These are phyloP conservation scores for Misgurnus mizolepis DNA, from an alignment of 2,113 vertebrate genomes.

Conservation along the genomic window DNA sequence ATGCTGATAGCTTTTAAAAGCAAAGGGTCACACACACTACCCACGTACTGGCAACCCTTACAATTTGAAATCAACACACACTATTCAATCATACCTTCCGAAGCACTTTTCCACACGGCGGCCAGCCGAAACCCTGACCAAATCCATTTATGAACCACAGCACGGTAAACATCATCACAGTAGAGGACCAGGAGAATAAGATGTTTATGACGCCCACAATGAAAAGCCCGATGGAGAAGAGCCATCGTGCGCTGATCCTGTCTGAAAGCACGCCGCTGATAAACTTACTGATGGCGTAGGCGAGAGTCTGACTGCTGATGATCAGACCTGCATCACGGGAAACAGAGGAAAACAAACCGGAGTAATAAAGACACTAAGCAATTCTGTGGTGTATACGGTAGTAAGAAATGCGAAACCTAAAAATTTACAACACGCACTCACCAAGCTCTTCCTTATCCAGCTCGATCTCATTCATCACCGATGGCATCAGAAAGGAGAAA, in stretches of 20 bases:
- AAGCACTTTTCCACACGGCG: conserved; percentile 91
- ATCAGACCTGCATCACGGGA: conserved; percentile 80
- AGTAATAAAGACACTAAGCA: not conserved
- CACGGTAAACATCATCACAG: conserved; percentile 80
- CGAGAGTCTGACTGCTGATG: conserved; percentile 94
- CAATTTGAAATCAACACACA: no score
- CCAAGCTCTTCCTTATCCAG: conserved; percentile 95
- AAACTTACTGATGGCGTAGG: conserved; percentile 98
- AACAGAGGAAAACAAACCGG: not conserved
- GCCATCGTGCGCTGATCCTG: conserved; percentile 91
- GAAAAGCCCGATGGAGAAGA: conserved; percentile 91
- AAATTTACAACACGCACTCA: conserved; percentile 66
- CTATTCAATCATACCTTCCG: conserved; percentile 79
- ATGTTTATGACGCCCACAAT: conserved; percentile 89
- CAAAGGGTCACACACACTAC: conserved; percentile 12
- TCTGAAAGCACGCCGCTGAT: conserved; percentile 93
- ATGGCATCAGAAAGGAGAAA: conserved; percentile 96
- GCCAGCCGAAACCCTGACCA: conserved; percentile 97
- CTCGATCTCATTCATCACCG: conserved; percentile 88
- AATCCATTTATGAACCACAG: conserved; percentile 97
- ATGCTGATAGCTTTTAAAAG: conserved; percentile 7
- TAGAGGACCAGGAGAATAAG: conserved; percentile 87
- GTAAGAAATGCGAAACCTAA: not conserved
- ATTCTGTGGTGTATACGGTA: not conserved
- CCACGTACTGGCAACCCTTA: not conserved